A percentile compares a stretch with the other conserved stretches of the same genome.
Conservation (phyloP, 2,797 vertebrate genomes). For the Sardinella longiceps region DNA sequence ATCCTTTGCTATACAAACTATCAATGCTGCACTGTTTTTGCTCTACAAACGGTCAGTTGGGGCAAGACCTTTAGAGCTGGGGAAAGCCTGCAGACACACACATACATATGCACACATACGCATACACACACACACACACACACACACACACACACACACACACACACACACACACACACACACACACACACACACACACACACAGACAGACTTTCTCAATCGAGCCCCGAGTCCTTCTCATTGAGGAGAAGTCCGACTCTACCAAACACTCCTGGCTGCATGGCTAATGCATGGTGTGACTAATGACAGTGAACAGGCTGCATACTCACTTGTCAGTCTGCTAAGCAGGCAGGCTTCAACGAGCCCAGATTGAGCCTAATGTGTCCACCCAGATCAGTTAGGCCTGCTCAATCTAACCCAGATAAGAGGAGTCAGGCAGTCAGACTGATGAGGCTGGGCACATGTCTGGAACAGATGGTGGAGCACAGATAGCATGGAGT, state of each 20-base stretch:
- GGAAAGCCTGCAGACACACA: too few relatives aligned
- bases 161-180: constrained; percentile 30
- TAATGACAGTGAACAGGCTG: background rate
- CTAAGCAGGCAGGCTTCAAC: background rate
- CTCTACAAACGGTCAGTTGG: too few relatives aligned
- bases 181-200: background rate
- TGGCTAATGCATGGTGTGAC: too few relatives aligned
- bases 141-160: constrained; percentile 24
- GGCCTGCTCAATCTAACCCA: background rate
- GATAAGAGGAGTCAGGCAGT: background rate
- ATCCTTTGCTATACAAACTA: too few relatives aligned
- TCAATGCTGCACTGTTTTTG: too few relatives aligned
- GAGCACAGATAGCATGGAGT: background rate
- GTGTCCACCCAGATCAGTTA: background rate
- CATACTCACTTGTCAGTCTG: background rate
- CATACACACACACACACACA: constrained; percentile 27
- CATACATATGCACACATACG: too few relatives aligned
- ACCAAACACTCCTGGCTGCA: background rate
- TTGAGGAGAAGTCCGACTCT: background rate
- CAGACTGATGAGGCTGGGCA: too few relatives aligned
- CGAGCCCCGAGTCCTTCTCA: background rate
- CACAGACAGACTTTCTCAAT: constrained; percentile 25
- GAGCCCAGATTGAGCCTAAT: background rate
- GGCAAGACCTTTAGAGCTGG: too few relatives aligned
- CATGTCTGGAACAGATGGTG: background rate